Conservation (phyloP, 2,113 vertebrate species). For the Procavia capensis region DNA sequence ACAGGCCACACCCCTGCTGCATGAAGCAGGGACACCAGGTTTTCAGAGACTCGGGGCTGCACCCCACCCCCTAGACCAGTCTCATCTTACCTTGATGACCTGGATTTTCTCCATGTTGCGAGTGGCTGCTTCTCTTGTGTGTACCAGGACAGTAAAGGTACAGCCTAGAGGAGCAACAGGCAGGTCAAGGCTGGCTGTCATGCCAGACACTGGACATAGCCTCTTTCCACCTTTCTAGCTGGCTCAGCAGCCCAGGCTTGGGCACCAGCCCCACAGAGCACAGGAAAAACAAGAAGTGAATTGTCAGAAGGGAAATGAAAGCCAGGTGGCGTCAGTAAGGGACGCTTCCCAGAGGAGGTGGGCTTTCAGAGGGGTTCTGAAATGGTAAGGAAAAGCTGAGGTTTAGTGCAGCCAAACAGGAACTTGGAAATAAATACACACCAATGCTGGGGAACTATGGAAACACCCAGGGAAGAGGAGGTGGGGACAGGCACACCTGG, state of each 20-base stretch:
- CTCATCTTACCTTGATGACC: slow-evolving; percentile 95
- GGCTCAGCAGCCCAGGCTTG: neutral
- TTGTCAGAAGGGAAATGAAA: neutral
- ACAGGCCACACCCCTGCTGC: rapidly evolving
- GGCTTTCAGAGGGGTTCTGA: neutral
- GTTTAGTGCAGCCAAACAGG: neutral
- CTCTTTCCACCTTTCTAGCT: neutral
- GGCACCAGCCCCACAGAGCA: neutral
- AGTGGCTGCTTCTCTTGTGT: slow-evolving; percentile 96
- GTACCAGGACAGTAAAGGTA: slow-evolving; percentile 97
- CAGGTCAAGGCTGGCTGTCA: neutral
- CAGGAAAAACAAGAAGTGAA: neutral
- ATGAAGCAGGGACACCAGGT: neutral
- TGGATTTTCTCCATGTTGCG: slow-evolving; percentile 99
- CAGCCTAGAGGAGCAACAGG: slow-evolving; percentile 88
- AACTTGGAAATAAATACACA: neutral
- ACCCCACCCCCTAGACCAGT: neutral
- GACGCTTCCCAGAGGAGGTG: neutral
- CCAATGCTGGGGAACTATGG: neutral
- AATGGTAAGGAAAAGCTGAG: neutral
- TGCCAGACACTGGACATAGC: neutral
- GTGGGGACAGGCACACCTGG: slow-evolving; percentile 87
- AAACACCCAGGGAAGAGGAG: neutral
- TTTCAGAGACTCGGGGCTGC: neutral
- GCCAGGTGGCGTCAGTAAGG: neutral